These are phyloP conservation scores for Hemistola chrysoprasaria DNA, from an alignment of 2,888 invertebrate species.

Conservation along the genomic window DNA sequence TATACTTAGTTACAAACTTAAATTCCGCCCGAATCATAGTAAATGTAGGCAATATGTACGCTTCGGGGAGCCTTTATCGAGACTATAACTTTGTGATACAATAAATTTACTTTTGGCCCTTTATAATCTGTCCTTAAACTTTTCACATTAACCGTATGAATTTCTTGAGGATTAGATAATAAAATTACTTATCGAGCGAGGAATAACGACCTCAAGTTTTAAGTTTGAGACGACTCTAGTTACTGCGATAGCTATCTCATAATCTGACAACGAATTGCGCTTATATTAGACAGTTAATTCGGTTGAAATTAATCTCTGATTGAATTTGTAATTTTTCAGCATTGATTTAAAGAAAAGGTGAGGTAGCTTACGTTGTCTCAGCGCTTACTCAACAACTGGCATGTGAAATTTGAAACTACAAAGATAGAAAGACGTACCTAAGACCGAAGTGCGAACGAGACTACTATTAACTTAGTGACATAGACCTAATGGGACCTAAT, in stretches of 20 bases:
- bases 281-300: no score
- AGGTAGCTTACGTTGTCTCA: no score
- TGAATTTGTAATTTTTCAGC: no score
- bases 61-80: slow-evolving; percentile 38
- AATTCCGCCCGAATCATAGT: slow-evolving; percentile 31
- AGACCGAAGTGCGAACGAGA: no score
- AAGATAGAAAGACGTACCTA: no score
- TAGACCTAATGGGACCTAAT: no score
- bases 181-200: slow-evolving; percentile 11
- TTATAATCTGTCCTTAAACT: slow-evolving; percentile 45
- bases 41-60: slow-evolving; percentile 25
- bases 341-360: no score
- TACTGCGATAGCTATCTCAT: slow-evolving; percentile 3
- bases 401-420: no score
- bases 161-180: slow-evolving; percentile 19
- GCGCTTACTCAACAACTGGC: no score
- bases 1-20: slow-evolving; percentile 52
- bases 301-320: no score
- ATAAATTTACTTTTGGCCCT: slow-evolving; percentile 42
- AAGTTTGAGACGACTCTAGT: slow-evolving; percentile 5
- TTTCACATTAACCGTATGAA: slow-evolving; percentile 26
- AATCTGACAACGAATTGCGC: slow-evolving; percentile 3
- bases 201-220: slow-evolving; percentile 5
- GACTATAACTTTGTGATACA: slow-evolving; percentile 44
- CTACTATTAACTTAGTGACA: no score